Evolutionary conservation across 2,888 invertebrate species (phyloP).

Genomic region (Pseudanteris insignis): DNA sequence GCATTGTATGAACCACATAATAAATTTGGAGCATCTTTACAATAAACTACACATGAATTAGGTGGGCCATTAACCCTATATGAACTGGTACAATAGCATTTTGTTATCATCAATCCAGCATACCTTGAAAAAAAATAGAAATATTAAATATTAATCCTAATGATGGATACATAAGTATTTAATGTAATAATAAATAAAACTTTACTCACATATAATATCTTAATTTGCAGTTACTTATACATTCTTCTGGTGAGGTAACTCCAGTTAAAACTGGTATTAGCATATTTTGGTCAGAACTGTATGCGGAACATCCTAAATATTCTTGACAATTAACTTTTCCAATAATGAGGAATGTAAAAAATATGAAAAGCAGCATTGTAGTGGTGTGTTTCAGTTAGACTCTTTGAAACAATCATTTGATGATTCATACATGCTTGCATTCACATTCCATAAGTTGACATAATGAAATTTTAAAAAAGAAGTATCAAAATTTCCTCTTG

Average conservation of each 20-base stretch:
- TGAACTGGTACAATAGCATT: slow-evolving; percentile 68
- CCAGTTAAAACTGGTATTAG: slow-evolving; percentile 47
- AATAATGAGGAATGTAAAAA: slow-evolving; percentile 13
- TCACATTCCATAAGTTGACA: too few relatives aligned
- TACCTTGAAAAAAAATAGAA: slow-evolving; percentile 55
- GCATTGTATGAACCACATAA: slow-evolving; percentile 76
- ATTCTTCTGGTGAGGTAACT: slow-evolving; percentile 51
- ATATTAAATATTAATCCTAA: slow-evolving; percentile 4
- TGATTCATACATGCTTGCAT: slow-evolving; percentile 18
- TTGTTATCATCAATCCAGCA: slow-evolving; percentile 67
- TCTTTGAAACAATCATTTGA: slow-evolving; percentile 15
- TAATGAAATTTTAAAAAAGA: too few relatives aligned
- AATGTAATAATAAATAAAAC: too few relatives aligned
- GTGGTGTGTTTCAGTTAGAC: slow-evolving; percentile 6
- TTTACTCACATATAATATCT: slow-evolving; percentile 61
- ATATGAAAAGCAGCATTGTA: slow-evolving; percentile 20
- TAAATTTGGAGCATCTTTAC: slow-evolving; percentile 72
- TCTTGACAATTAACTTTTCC: slow-evolving; percentile 34
- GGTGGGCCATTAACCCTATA: slow-evolving; percentile 58
- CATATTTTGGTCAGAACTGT: slow-evolving; percentile 51
- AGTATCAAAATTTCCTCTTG: too few relatives aligned
- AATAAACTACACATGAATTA: slow-evolving; percentile 69
- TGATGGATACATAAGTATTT: too few relatives aligned
- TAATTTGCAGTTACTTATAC: slow-evolving; percentile 54
- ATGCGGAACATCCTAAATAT: slow-evolving; percentile 57